These are phyloP conservation scores for Catharus minimus DNA, from an alignment of 2,113 vertebrate species.

Conservation along the genomic window DNA sequence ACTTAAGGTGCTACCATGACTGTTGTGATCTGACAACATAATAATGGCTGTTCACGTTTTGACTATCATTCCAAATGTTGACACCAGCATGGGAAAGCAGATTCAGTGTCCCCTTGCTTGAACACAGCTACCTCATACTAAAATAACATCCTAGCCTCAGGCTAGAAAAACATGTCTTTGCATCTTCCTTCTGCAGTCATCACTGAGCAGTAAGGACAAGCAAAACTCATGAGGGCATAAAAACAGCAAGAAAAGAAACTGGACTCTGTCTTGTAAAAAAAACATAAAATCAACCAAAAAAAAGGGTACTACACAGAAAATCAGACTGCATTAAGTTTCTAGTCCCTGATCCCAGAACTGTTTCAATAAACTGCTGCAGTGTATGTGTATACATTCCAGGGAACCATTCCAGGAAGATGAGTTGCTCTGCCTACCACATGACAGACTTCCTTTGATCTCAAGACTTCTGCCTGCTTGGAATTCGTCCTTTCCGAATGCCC, in stretches of 20 bases:
- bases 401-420: not conserved
- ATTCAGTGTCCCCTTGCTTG: not conserved
- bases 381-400: not conserved
- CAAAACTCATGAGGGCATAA: not conserved
- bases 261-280: not conserved
- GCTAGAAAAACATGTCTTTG: not conserved
- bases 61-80: not conserved
- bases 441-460: not conserved
- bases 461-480: not conserved
- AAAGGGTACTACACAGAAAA: not conserved
- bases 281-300: no score
- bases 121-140: not conserved
- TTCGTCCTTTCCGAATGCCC: not conserved
- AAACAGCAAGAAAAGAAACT: not conserved
- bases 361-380: not conserved
- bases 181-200: not conserved
- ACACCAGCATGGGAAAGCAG: not conserved
- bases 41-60: not conserved
- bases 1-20: not conserved
- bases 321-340: not conserved
- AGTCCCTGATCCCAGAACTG: not conserved
- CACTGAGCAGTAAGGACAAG: not conserved
- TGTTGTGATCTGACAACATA: not conserved
- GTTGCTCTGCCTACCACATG: not conserved
- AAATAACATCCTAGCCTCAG: not conserved